A percentile compares a stretch with the other conserved stretches of the same genome.
These are phyloP conservation scores for Athripsodes cinereus DNA, from an alignment of 2,888 invertebrate genomes.

Conservation along the genomic window DNA sequence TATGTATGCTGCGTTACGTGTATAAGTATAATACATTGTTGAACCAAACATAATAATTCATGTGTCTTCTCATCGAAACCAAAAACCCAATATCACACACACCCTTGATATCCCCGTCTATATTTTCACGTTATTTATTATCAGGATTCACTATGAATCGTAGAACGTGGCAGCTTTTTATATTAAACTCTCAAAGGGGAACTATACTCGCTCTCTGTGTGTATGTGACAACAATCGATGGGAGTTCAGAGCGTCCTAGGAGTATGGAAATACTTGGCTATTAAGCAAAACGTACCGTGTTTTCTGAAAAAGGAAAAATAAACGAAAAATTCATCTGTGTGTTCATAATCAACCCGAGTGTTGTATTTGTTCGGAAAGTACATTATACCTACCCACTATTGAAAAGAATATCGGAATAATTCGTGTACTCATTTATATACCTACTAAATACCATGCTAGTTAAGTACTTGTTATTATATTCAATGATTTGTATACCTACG, in stretches of 20 bases:
- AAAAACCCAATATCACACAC: neutral
- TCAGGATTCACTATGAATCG: constrained; percentile 17
- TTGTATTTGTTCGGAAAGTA: no score
- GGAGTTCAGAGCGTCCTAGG: neutral
- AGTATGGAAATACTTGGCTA: no score
- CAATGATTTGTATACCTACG: no score
- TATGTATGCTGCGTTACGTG: neutral
- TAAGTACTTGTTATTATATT: no score
- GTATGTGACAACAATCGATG: constrained; percentile 15
- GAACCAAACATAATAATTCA: neutral
- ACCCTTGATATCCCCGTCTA: neutral
- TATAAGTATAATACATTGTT: neutral
- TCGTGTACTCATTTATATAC: no score
- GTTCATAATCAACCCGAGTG: no score
- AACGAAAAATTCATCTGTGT: no score
- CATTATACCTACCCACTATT: no score
- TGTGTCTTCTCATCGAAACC: neutral
- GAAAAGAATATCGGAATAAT: no score
- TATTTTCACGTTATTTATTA: constrained; percentile 14
- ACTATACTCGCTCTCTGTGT: neutral
- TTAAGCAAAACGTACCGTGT: no score
- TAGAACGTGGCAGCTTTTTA: constrained; percentile 8
- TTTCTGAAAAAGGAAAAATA: no score
- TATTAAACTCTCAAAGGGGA: constrained; percentile 9
- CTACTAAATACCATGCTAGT: no score